These are phyloP conservation scores for Cichlasoma orientale DNA, from an alignment of 2,797 vertebrate genomes.

Conservation along the genomic window DNA sequence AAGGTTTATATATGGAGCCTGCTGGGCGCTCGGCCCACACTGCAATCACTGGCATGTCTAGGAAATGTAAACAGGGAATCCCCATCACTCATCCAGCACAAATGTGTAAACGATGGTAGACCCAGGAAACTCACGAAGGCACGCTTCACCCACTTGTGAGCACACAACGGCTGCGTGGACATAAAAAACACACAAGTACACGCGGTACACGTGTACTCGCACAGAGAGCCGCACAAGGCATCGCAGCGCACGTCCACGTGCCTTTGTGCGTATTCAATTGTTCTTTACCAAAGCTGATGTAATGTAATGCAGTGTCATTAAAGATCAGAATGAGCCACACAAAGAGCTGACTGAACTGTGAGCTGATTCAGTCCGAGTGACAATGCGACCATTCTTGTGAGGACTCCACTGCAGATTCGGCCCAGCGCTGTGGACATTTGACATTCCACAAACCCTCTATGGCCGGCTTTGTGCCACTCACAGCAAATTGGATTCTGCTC, in stretches of 20 bases:
- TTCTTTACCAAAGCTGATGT: constrained; percentile 26
- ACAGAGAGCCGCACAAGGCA: constrained; percentile 1
- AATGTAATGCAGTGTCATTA: constrained; percentile 24
- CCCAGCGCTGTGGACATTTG: constrained; percentile 28
- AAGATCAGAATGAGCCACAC: constrained; percentile 42
- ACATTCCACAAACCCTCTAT: constrained; percentile 18
- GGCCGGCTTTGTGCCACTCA: constrained; percentile 41
- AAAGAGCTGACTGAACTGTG: constrained; percentile 26
- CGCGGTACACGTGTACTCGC: background rate
- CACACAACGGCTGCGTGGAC: background rate
- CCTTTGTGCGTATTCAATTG: constrained; percentile 28
- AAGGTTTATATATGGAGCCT: constrained; percentile 45
- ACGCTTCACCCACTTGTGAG: background rate
- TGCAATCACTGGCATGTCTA: constrained; percentile 54
- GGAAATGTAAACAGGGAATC: constrained; percentile 80
- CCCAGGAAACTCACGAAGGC: constrained; percentile 33
- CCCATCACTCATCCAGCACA: constrained; percentile 69
- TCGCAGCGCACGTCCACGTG: constrained; percentile 18
- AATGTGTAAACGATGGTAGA: constrained; percentile 40
- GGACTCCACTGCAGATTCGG: constrained; percentile 10
- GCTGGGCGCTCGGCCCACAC: constrained; percentile 43
- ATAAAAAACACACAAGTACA: background rate
- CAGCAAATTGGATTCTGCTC: constrained; percentile 21
- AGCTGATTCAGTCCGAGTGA: constrained; percentile 16
- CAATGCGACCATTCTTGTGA: constrained; percentile 35